Evolutionary conservation across 2,888 invertebrate genomes (phyloP), one percentile per base, ranked within the genome.

Genomic region (Limenitis camilla): DNA sequence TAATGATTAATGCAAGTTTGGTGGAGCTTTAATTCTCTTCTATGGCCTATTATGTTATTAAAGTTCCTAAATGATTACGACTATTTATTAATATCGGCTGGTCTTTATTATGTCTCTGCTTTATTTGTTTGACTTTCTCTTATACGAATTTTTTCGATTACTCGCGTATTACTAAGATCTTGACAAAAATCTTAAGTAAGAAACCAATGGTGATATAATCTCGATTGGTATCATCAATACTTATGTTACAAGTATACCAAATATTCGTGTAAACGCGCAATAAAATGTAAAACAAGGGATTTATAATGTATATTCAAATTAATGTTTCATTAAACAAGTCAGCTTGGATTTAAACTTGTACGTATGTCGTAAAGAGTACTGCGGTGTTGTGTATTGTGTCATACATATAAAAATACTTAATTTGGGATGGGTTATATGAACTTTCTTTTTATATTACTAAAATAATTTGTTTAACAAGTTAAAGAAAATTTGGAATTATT

Each of bases 281-380:
- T 65, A 60, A 64, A 63, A 65, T 60, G 60, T 58, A 58, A 63
- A 60, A 56, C 60, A 58, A 54, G 42, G 55, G 53, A 61, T 63
- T 62, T 62, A 64, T 54, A 52, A 55, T 44, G 42, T 53, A 56
- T 60, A 60, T 57, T 57, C 53, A 56, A 49, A 50, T 61, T 61
- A 62, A 63, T 58, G 57, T 59, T 40, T 55, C 58, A 56, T 64
- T 60, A 60, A 60, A 56, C 39, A 49, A 41, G 47, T 42, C 54
- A 44, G 47, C 39, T 55, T 40, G 52, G 45, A 49, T 60, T 59
- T 53, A 39, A 50, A 59, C 59, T 51, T 52, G 46, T 49, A 40
- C 33, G 50, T 49, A 32, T 19, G 29, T 52, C 52, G 29, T 51
- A 51, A 51, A 51, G 27, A 29, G 44, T 40, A 45, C 36, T 36